Conservation (phyloP, 1,140 invertebrate genomes). For the Rhyacophila brunnea region DNA sequence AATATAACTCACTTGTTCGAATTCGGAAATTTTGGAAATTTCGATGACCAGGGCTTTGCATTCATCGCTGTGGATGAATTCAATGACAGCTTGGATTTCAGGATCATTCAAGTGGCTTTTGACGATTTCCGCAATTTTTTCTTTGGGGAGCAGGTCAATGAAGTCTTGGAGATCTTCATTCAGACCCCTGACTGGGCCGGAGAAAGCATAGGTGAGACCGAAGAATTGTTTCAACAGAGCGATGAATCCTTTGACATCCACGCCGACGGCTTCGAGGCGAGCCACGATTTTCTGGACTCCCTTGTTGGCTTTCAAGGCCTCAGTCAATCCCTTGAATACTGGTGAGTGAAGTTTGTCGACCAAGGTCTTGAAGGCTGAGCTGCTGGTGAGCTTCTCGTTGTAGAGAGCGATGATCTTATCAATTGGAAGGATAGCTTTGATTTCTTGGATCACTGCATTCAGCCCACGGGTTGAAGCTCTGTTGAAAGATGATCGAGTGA, state of each 20-base stretch:
- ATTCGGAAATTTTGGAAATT: slow-evolving; percentile 8
- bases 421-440: not conserved
- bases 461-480: not conserved
- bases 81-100: slow-evolving; percentile 9
- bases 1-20: not conserved
- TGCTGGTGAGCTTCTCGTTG: not conserved
- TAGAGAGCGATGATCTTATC: slow-evolving; percentile 1
- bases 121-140: not conserved
- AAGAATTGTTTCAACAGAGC: slow-evolving; percentile 5
- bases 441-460: not conserved
- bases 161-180: slow-evolving; percentile 5
- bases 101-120: not conserved
- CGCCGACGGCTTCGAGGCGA: slow-evolving; percentile 1
- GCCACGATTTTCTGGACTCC: not conserved
- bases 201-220: not conserved
- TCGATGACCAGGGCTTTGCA: not conserved
- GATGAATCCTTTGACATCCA: slow-evolving; percentile 4
- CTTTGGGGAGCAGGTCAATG: not conserved
- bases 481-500: not conserved
- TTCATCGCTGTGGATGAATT: slow-evolving; percentile 6
- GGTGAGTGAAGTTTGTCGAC: slow-evolving; percentile 5
- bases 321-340: slow-evolving; percentile 5
- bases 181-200: not conserved
- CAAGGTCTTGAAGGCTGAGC: slow-evolving; percentile 9
- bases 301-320: not conserved